phyloP scores from a whole-genome alignment of 2,113 vertebrate genomes.

The Indicator maculatus region DNA sequence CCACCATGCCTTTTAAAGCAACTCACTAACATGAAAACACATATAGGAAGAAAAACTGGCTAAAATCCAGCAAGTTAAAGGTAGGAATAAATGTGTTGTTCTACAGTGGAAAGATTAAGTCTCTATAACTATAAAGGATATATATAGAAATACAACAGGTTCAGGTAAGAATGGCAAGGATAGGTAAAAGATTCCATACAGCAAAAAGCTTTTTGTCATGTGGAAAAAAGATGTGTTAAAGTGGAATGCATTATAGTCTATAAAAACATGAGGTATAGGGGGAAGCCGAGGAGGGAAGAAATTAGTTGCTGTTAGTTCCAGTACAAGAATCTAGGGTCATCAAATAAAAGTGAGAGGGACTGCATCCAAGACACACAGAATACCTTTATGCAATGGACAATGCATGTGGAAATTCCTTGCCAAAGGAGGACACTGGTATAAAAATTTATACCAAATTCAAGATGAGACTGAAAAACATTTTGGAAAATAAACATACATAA shows the following conservation, averaged over 20 bases:
- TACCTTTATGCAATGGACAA: background rate
- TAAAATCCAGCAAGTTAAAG: background rate
- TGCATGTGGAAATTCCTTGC: background rate
- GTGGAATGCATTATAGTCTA: background rate
- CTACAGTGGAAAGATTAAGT: background rate
- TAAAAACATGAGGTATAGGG: background rate
- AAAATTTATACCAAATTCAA: background rate
- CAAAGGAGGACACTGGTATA: background rate
- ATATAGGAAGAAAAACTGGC: background rate
- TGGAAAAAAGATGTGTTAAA: background rate
- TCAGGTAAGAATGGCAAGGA: background rate
- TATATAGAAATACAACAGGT: background rate
- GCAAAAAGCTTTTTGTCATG: background rate
- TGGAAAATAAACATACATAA: accelerated
- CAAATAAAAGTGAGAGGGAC: background rate
- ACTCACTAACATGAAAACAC: background rate
- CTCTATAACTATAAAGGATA: background rate
- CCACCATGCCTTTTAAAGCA: background rate
- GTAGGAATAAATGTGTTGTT: background rate
- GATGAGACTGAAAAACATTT: background rate
- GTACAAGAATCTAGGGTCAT: background rate
- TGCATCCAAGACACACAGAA: background rate
- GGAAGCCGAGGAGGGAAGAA: background rate
- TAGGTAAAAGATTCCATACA: background rate
- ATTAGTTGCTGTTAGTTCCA: background rate